Evolutionary conservation across 1,140 invertebrate genomes (phyloP).

Genomic region (Orius insidiosus): DNA sequence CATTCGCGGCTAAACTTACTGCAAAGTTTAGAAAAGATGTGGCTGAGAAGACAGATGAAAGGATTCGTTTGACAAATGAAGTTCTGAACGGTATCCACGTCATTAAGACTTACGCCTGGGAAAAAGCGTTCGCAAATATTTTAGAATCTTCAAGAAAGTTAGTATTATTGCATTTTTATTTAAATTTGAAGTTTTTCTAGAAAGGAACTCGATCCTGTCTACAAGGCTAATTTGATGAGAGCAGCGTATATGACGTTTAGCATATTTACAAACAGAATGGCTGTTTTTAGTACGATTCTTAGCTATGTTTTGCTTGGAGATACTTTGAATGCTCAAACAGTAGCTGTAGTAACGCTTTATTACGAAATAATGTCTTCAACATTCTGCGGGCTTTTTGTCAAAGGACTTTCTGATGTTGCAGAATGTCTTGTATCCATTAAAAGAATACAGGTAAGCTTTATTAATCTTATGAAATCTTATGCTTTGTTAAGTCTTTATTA

Average conservation of each 20-base stretch:
- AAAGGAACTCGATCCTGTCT: conserved; percentile 40
- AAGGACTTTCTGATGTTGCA: conserved; percentile 43
- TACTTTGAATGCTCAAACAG: not conserved
- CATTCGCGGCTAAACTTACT: conserved; percentile 46
- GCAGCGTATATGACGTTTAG: conserved; percentile 55
- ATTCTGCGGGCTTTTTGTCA: conserved; percentile 52
- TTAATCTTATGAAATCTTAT: conserved; percentile 2
- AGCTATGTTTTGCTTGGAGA: conserved; percentile 10
- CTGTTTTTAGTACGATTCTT: conserved; percentile 11
- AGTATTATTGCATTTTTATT: not conserved
- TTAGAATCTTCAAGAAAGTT: conserved; percentile 38
- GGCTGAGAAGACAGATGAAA: conserved; percentile 49
- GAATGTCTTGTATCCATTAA: conserved; percentile 40
- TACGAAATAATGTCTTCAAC: conserved; percentile 42
- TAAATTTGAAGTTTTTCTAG: conserved; percentile 22
- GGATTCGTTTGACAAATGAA: conserved; percentile 62
- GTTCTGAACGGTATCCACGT: conserved; percentile 53
- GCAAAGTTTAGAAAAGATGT: conserved; percentile 42
- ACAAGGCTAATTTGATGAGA: conserved; percentile 44
- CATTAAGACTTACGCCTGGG: conserved; percentile 72
- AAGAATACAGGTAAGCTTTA: conserved; percentile 26
- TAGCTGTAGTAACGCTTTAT: conserved; percentile 37
- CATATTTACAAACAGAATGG: conserved; percentile 26
- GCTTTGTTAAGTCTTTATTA: too few relatives aligned
- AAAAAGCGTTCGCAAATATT: conserved; percentile 45